Evolutionary conservation across 2,113 vertebrate genomes (phyloP), one percentile per base, ranked within the genome.

Genomic region (Entelurus aequoreus): DNA sequence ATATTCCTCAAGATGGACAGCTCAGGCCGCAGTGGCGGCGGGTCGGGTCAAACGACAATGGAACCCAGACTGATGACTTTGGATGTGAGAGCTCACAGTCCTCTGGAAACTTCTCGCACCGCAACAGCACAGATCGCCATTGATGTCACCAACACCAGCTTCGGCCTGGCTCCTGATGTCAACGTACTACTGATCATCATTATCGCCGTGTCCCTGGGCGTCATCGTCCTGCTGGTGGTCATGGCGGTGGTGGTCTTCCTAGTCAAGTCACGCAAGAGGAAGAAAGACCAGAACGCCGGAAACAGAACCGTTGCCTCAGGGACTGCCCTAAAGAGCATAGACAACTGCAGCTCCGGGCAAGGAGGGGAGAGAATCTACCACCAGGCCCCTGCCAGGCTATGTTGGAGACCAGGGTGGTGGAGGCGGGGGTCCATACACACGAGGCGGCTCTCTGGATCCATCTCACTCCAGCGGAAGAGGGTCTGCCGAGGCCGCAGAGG

Each of bases 381-480:
- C 76, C 95, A 97, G 80, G 85, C 95, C 0, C 0, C 90, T 99
- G 72, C 95, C 97, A 0, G 96, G 95, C 4, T 99, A 96, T 0
- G 78, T 89, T 13, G 84, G 78, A 0, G 92, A 93, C 52, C 87
- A 90, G 54, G 78, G 90, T 0, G 87, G 87, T n/a, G 74, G 80
- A 0, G 85, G 86, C 35, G 88, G 84, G 0, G 89, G 89, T 35
- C 83, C 92, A 5, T 98, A 97, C 76, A 90, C 93, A 0, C 88
- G 96, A n/a, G 97, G 96, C 0, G 95, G 96, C 15, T 99, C 96
- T 3, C 80, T 98, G 75, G 97, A 98, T 84, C 97, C 96, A 16
- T 99, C 97, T 0, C 97, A 98, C 75, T 99, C 97, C 60, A 99
- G 97, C 0, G 96, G 97, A 46, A 88, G 97, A 13, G 97, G 97